Evolutionary conservation across 2,797 vertebrate genomes (phyloP).

Genomic region (Danionella dracula): DNA sequence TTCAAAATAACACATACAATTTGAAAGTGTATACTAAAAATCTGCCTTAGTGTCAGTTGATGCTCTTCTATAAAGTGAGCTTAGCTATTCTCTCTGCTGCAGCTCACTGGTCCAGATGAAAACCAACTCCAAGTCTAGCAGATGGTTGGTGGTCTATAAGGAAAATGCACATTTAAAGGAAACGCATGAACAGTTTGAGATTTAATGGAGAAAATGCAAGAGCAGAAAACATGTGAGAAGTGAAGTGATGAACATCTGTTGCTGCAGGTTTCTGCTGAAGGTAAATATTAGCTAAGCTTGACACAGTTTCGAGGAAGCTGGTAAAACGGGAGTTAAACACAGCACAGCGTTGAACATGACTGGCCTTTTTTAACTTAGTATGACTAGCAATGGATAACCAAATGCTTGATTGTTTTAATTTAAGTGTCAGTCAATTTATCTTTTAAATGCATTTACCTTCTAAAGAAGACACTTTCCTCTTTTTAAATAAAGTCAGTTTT

Average conservation of each 20-base stretch:
- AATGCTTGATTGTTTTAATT: no score
- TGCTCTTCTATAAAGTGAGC: no score
- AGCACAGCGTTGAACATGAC: neutral
- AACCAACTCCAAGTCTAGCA: slow-evolving; percentile 6
- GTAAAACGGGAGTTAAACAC: slow-evolving; percentile 52
- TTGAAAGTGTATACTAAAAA: no score
- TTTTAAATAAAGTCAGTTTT: no score
- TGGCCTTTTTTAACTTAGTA: neutral
- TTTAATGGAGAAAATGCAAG: slow-evolving; percentile 28
- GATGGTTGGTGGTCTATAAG: slow-evolving; percentile 23
- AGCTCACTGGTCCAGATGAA: no score
- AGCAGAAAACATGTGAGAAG: slow-evolving; percentile 51
- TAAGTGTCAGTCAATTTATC: no score
- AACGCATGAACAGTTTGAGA: neutral
- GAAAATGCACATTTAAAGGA: neutral
- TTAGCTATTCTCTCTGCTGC: no score
- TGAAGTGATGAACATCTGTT: slow-evolving; percentile 63
- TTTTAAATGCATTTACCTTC: no score
- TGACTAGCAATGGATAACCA: no score
- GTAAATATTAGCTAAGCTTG: slow-evolving; percentile 59
- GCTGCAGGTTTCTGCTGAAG: slow-evolving; percentile 44
- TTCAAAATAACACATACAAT: no score
- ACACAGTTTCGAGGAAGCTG: slow-evolving; percentile 41
- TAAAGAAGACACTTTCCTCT: no score
- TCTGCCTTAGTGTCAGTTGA: no score